Evolutionary conservation across 1,140 invertebrate species (phyloP), one percentile per base, ranked within the genome.

Genomic region (Drosophila ironensis): DNA sequence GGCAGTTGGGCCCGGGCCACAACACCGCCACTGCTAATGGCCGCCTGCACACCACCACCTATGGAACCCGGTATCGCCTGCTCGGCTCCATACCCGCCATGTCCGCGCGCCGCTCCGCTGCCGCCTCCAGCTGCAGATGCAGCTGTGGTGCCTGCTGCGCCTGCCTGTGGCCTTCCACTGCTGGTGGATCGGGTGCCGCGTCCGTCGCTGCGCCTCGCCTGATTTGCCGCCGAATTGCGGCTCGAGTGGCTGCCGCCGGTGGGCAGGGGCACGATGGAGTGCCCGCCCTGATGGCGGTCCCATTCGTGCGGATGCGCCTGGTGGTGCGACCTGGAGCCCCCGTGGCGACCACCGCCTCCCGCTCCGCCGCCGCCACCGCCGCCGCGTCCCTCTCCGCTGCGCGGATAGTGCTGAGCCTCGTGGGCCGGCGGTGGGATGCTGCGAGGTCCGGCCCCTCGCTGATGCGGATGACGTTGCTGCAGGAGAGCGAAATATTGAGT

Each of bases 391-490:
- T 42, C 64, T 5, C 51, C 59, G n/a, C 75, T 33, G 11, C 66
- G 28, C 2, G 77, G 66, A 86, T 84, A 84, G 14, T 84, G 81
- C 19, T 87, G 81, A 11, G 81, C 59, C 46, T 84, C 87, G 11
- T 90, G 74, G 27, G 88, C 81, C 7, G 89, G 91, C 12, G 91
- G 90, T 50, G 91, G 91, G 76, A 92, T 91, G 74, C 91, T 92
- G 52, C 92, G 90, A n/a, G 92, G 90, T 12, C 91, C 92, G 2
- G 89, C 87, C 27, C 81, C 88, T 25, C 90, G 90, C 35, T 86
- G 84, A 44, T 90, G 89, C 19, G 90, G 91, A 64, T 92, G 91
- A n/a, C 91, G 91, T 82, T 92, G 81, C 76, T 86, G 87, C 59
- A 87, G 87, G 12, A 75, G 20, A 35, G 9, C 2, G 0, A 8